These are phyloP conservation scores for Mustela lutreola DNA, from an alignment of 2,113 vertebrate species.

Conservation along the genomic window DNA sequence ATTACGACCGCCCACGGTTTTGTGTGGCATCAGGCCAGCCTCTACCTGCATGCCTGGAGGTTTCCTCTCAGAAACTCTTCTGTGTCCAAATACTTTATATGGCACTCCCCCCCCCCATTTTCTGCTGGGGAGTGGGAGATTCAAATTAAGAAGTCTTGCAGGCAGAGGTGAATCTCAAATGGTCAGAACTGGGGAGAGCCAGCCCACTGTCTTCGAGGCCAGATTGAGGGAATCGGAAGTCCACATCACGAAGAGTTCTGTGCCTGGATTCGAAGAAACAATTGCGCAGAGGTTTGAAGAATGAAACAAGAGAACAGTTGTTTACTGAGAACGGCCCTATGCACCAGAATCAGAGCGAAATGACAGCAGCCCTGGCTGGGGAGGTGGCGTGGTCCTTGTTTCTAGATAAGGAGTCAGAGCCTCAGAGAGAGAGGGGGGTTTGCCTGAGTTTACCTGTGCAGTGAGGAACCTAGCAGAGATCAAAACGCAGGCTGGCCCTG, in stretches of 20 bases:
- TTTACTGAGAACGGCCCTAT: not conserved
- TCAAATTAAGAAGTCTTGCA: not conserved
- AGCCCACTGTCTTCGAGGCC: not conserved
- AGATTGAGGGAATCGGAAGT: not conserved
- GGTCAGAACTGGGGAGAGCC: not conserved
- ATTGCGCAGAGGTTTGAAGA: not conserved
- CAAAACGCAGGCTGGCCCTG: not conserved
- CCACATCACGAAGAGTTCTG: not conserved
- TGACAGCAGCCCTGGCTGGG: not conserved
- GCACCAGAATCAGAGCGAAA: not conserved
- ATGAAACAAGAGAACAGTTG: not conserved
- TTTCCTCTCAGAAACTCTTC: not conserved
- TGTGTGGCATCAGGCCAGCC: not conserved
- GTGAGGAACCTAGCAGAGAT: not conserved
- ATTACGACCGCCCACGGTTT: too few relatives aligned
- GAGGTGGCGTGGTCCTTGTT: not conserved
- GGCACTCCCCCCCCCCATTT: not conserved
- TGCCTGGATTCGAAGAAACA: not conserved
- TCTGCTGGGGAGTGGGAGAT: not conserved
- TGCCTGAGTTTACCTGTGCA: not conserved
- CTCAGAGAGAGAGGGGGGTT: not conserved
- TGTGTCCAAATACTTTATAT: not conserved
- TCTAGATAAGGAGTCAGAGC: not conserved
- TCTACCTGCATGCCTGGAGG: not conserved
- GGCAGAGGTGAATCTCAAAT: not conserved